Percentiles rank a stretch among this genome's conserved stretches.
Conservation (phyloP, 2,113 vertebrate genomes). For the Sapayoa aenigma region DNA sequence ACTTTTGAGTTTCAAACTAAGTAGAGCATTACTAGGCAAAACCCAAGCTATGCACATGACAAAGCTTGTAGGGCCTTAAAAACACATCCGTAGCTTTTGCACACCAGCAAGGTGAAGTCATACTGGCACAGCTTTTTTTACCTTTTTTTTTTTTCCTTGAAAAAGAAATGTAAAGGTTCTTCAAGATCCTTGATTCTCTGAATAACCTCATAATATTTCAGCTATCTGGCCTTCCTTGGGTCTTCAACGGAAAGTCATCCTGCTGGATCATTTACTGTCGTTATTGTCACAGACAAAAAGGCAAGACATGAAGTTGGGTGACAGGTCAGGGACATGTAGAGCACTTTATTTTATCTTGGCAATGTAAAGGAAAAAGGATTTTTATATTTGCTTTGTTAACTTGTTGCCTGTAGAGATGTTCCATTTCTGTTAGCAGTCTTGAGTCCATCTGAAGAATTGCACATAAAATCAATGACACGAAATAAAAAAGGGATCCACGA, state of each 20-base stretch:
- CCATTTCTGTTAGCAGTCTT: not conserved
- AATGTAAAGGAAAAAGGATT: not conserved
- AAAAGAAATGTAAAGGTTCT: not conserved
- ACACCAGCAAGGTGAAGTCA: not conserved
- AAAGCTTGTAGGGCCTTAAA: not conserved
- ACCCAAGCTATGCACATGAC: not conserved
- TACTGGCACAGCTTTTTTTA: not conserved
- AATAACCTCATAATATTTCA: not conserved
- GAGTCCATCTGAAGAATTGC: not conserved
- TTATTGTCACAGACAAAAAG: not conserved
- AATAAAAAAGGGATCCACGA: not conserved
- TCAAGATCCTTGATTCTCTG: not conserved
- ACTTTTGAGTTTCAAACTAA: not conserved
- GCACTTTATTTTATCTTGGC: not conserved
- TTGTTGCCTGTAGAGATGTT: not conserved
- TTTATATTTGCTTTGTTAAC: not conserved
- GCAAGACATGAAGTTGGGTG: not conserved
- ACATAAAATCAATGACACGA: not conserved
- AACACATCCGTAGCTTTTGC: not conserved
- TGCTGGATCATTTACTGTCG: not conserved
- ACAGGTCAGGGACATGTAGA: not conserved
- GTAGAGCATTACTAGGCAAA: not conserved
- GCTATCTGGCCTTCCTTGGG: not conserved
- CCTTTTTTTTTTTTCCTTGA: too few species aligned
- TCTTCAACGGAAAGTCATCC: not conserved